These are phyloP conservation scores for Diplodus sargus DNA, from an alignment of 2,797 vertebrate genomes.

Conservation along the genomic window DNA sequence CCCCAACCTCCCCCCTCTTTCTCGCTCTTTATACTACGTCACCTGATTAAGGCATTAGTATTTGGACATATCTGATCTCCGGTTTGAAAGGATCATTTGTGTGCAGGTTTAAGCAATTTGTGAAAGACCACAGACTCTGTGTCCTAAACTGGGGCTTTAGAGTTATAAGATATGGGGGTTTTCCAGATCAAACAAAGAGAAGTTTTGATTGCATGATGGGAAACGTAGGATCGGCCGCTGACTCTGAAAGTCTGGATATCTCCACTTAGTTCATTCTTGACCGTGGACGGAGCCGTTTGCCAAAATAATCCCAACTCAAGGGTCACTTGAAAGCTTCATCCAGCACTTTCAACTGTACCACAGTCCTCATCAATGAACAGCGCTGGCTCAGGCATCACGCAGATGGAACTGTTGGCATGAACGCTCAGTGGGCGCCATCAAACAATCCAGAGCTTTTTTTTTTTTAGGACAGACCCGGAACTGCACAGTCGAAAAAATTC, in stretches of 20 bases:
- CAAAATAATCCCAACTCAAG: not conserved
- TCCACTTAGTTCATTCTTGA: not conserved
- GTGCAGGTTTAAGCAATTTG: too few relatives aligned
- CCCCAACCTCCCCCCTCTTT: too few relatives aligned
- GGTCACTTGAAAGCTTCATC: too few relatives aligned
- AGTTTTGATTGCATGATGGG: not conserved
- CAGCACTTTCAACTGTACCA: not conserved
- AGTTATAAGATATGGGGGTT: not conserved
- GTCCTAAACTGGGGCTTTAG: not conserved
- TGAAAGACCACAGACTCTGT: not conserved
- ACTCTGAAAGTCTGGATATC: not conserved
- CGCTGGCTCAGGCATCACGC: not conserved
- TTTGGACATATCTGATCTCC: too few relatives aligned
- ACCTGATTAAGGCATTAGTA: too few relatives aligned
- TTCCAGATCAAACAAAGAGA: not conserved
- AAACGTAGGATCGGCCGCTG: not conserved
- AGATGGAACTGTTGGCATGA: not conserved
- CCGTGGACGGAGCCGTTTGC: too few relatives aligned
- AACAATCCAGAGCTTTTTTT: not conserved
- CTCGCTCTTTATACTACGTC: too few relatives aligned
- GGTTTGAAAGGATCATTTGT: too few relatives aligned
- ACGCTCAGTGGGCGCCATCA: too few relatives aligned
- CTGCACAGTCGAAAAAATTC: not conserved
- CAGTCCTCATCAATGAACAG: not conserved
- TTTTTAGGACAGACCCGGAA: not conserved